A percentile compares a stretch with the other conserved stretches of the same genome.
Conservation (phyloP, 2,797 vertebrate species). For the Bovichtus variegatus region DNA sequence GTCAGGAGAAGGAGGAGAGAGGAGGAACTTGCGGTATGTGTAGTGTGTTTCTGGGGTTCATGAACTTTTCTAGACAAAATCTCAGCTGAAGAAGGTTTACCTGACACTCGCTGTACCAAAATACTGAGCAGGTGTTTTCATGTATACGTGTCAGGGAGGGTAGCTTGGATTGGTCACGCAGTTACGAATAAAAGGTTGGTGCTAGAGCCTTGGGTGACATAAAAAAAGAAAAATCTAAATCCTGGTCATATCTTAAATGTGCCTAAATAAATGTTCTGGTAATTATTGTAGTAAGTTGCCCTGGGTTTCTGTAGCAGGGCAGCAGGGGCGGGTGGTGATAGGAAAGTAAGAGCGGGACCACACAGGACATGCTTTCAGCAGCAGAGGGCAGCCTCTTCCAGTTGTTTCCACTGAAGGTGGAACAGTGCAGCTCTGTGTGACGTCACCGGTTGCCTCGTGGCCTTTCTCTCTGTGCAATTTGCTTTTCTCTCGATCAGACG, state of each 20-base stretch:
- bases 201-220: background rate
- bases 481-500: background rate
- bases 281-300: background rate
- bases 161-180: background rate
- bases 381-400: constrained; percentile 71
- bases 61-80: background rate
- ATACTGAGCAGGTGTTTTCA: background rate
- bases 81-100: background rate
- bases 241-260: background rate
- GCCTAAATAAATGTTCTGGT: background rate
- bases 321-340: constrained; percentile 5
- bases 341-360: background rate
- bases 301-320: constrained; percentile 2
- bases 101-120: background rate
- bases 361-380: constrained; percentile 46
- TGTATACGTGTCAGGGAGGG: background rate
- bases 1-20: constrained; percentile 16
- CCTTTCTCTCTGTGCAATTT: background rate
- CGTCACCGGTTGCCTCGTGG: background rate
- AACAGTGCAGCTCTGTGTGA: constrained; percentile 9
- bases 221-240: background rate
- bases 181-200: background rate
- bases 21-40: background rate
- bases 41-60: background rate
- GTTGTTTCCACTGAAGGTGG: background rate